Base-by-base conservation (phyloP, 2,113 vertebrate genomes). In the Murina feae region DNA sequence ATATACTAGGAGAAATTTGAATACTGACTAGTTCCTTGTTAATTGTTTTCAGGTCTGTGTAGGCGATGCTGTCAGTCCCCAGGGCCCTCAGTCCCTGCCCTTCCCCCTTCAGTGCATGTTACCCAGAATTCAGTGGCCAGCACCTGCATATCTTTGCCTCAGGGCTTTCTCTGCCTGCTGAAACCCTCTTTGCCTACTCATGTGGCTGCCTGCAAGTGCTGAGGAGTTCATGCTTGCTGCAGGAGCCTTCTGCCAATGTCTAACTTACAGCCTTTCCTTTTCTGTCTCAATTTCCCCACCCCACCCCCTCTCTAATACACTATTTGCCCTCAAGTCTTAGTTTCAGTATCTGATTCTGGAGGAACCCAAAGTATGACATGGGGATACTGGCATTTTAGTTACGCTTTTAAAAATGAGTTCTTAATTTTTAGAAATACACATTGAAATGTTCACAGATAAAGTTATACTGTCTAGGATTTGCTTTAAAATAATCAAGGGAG, bases 401-500 rank as follows among this genome's bases (percentile, higher is more conserved):
- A 16, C 49, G 10, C 47, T 23, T 76, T n/a, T 51, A 6, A 58
- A 42, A 69, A 71, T 21, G 44, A 51, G 58, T 42, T n/a, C 76
- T 90, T 87, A 44, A 86, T 75, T 87, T 80, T 84, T 68, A n/a
- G 55, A 78, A 39, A 42, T 69, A 78, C 11, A 16, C n/a, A 76
- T 2, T 83, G 23, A 86, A 90, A 86, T 87, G 44, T 16, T 55
- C 37, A 81, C 65, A 93, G 44, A 44, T 65, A 85, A 94, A 94
- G 80, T 68, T 84, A 37, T 32, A 69, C 6, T 44, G 14, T 39
- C 35, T 68, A 25, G 30, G 35, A 69, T 84, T 63, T 94, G 72
- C 68, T 87, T 94, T 58, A 85, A 95, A 93, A 80, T 88, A 37
- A 63, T 71, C n/a, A 88, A 88, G 3, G 49, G n/a, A 93, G 21